Evolutionary conservation across 2,797 vertebrate genomes (phyloP).

Genomic region (Anas bahamensis): DNA sequence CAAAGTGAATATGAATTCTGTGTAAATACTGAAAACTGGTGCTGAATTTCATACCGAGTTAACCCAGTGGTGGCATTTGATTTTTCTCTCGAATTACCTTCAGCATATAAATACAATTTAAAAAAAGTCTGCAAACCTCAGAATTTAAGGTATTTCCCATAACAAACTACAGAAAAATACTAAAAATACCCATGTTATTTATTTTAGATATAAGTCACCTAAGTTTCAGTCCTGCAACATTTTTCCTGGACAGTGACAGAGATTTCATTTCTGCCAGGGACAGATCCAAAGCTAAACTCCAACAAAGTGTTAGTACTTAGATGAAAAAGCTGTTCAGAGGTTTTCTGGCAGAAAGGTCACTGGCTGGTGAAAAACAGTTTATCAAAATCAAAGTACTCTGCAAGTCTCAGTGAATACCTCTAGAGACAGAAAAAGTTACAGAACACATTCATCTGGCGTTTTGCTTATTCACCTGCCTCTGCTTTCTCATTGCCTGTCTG

Average conservation of each 20-base stretch:
- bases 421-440: neutral
- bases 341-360: neutral
- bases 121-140: constrained; percentile 39
- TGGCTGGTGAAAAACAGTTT: neutral
- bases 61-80: constrained; percentile 31
- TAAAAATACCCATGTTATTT: neutral
- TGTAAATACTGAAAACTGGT: constrained; percentile 29
- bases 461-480: neutral
- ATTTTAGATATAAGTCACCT: constrained; percentile 1
- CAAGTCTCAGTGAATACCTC: neutral
- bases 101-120: constrained; percentile 18
- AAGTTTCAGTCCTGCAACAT: neutral
- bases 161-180: constrained; percentile 18
- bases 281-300: neutral
- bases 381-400: neutral
- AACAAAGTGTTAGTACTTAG: neutral
- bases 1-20: constrained; percentile 53
- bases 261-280: neutral
- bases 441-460: neutral
- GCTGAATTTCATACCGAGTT: constrained; percentile 5
- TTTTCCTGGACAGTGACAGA: neutral
- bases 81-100: constrained; percentile 37
- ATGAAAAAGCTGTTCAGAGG: neutral
- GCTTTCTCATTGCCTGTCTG: neutral
- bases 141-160: constrained; percentile 64